A percentile compares a stretch with the other conserved stretches of the same genome.
phyloP scores from a whole-genome alignment of 2,888 invertebrate species.

The Drosophila incognita region DNA sequence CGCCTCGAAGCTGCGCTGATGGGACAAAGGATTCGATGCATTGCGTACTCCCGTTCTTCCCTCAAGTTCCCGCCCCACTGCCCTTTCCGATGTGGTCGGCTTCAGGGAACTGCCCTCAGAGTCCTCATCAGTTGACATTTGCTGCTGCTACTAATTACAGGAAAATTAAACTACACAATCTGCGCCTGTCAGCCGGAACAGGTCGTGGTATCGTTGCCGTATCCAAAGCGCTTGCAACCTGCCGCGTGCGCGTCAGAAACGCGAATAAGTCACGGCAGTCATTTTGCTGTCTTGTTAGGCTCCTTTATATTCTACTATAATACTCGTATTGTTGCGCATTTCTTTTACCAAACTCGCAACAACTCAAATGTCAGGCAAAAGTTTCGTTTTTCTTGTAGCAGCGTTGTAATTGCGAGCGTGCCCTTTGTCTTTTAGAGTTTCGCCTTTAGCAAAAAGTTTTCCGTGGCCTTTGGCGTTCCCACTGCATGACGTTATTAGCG shows the following conservation, averaged over 20 bases:
- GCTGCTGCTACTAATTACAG: constrained; percentile 59
- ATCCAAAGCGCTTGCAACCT: constrained; percentile 48
- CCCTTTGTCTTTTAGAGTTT: constrained; percentile 60
- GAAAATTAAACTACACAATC: constrained; percentile 63
- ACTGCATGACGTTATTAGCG: constrained; percentile 49
- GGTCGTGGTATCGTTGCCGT: constrained; percentile 10
- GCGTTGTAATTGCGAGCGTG: constrained; percentile 72
- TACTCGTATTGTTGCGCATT: constrained; percentile 72
- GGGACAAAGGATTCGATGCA: constrained; percentile 57
- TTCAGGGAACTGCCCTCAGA: constrained; percentile 57
- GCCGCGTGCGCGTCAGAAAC: constrained; percentile 59
- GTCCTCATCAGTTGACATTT: constrained; percentile 71
- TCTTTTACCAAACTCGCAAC: constrained; percentile 42
- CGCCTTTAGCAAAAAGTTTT: constrained; percentile 54
- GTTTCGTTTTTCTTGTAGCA: constrained; percentile 49
- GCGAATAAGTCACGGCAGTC: constrained; percentile 78
- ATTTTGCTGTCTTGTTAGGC: constrained; percentile 28
- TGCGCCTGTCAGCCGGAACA: constrained; percentile 24
- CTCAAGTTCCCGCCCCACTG: constrained; percentile 14
- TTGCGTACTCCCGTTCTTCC: constrained; percentile 33
- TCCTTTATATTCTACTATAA: constrained; percentile 37
- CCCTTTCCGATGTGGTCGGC: constrained; percentile 38
- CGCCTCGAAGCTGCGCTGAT: constrained; percentile 84
- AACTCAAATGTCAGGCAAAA: constrained; percentile 72
- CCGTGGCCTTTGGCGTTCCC: constrained; percentile 31